Evolutionary conservation across 1,140 invertebrate species (phyloP).

Genomic region (Dendroctonus ponderosae): DNA sequence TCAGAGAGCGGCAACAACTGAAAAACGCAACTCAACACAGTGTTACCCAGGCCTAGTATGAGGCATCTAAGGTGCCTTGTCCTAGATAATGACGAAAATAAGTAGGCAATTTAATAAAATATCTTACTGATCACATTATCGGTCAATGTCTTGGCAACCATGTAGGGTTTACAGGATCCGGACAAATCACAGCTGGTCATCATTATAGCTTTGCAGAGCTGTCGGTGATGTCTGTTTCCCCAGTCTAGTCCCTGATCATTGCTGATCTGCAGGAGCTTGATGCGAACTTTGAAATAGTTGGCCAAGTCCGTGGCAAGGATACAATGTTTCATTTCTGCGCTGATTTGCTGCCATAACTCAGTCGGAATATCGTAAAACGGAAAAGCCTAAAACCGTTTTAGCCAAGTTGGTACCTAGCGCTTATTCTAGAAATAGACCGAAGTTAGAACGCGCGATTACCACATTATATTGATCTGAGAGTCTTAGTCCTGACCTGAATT

Average conservation of each 20-base stretch:
- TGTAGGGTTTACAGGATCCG: slow-evolving; percentile 57
- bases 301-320: slow-evolving; percentile 59
- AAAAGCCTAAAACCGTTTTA: slow-evolving; percentile 24
- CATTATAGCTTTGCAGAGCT: slow-evolving; percentile 55
- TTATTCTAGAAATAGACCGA: neutral
- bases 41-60: no score
- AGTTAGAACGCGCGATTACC: neutral
- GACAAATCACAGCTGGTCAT: slow-evolving; percentile 61
- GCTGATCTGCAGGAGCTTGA: slow-evolving; percentile 51
- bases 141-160: slow-evolving; percentile 53
- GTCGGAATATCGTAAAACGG: slow-evolving; percentile 35
- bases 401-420: neutral
- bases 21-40: no score
- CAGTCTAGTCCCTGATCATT: slow-evolving; percentile 52
- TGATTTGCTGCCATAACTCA: slow-evolving; percentile 30
- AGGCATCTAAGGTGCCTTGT: no score
- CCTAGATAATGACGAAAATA: no score
- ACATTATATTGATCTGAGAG: neutral
- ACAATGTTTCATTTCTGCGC: slow-evolving; percentile 54
- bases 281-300: slow-evolving; percentile 54
- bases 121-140: slow-evolving; percentile 55
- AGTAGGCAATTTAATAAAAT: neutral
- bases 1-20: no score
- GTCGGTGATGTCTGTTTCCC: slow-evolving; percentile 50
- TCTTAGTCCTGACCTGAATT: neutral